phyloP scores from a whole-genome alignment of 2,888 invertebrate genomes.

The Lamproptera curius region DNA sequence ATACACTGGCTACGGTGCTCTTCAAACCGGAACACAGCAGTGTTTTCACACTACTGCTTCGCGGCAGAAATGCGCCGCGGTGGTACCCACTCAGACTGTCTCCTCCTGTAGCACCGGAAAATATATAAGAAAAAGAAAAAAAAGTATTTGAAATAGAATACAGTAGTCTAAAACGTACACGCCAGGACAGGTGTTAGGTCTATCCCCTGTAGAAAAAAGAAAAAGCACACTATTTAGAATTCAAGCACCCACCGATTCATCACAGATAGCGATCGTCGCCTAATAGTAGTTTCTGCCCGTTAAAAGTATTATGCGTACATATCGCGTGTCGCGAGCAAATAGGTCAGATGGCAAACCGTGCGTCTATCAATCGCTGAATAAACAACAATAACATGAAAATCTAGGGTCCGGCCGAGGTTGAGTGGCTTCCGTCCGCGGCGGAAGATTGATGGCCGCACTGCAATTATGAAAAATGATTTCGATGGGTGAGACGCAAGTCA shows the following conservation, averaged over 20 bases:
- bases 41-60: no score
- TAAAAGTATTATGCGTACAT: conserved; percentile 27
- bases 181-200: no score
- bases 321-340: conserved; percentile 55
- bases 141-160: no score
- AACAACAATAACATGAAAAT: conserved; percentile 60
- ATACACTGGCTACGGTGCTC: no score
- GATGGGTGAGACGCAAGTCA: conserved; percentile 35
- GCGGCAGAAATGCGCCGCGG: no score
- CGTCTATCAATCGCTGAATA: conserved; percentile 61
- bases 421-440: conserved; percentile 66
- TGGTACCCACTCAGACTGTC: no score
- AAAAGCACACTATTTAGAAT: no score
- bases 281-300: conserved; percentile 4
- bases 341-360: conserved; percentile 44
- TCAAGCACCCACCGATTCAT: conserved; percentile 16
- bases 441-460: conserved; percentile 65
- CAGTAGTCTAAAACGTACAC: no score
- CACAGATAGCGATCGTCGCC: conserved; percentile 18
- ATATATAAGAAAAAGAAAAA: no score
- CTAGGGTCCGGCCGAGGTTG: conserved; percentile 51
- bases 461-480: conserved; percentile 74
- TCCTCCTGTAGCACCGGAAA: no score
- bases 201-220: no score
- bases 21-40: no score